These are phyloP conservation scores for Pampus argenteus DNA, from an alignment of 2,797 vertebrate genomes.

Conservation along the genomic window DNA sequence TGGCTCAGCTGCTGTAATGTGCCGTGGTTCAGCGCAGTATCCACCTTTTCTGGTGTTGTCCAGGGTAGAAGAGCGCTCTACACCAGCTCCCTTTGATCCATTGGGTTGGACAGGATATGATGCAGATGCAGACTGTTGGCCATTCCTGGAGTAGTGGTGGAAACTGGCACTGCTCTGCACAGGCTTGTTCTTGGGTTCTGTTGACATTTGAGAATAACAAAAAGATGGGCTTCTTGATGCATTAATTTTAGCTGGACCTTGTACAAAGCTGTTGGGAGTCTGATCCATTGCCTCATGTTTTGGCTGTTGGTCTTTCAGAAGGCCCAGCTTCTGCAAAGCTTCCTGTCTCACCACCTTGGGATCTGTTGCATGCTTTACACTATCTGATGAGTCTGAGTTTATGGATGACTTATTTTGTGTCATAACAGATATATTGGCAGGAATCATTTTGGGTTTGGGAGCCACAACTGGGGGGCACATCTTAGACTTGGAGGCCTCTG, in stretches of 20 bases:
- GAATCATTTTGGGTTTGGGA: slow-evolving; percentile 88
- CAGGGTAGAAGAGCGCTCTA: slow-evolving; percentile 75
- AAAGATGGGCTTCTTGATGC: slow-evolving; percentile 59
- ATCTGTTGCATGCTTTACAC: slow-evolving; percentile 58
- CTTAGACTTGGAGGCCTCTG: slow-evolving; percentile 48
- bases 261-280: slow-evolving; percentile 34
- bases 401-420: slow-evolving; percentile 46
- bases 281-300: slow-evolving; percentile 32
- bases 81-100: slow-evolving; percentile 79
- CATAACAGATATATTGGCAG: slow-evolving; percentile 82
- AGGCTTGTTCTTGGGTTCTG: slow-evolving; percentile 51
- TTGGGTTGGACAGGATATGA: slow-evolving; percentile 37
- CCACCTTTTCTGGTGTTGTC: slow-evolving; percentile 26
- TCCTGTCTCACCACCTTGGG: slow-evolving; percentile 84
- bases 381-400: slow-evolving; percentile 35
- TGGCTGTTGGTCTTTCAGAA: slow-evolving; percentile 80
- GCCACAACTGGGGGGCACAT: slow-evolving; percentile 82
- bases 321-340: slow-evolving; percentile 92
- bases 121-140: slow-evolving; percentile 34
- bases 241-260: slow-evolving; percentile 28
- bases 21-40: slow-evolving; percentile 12
- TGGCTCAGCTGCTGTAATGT: slow-evolving; percentile 54
- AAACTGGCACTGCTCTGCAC: slow-evolving; percentile 67
- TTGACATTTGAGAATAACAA: slow-evolving; percentile 41
- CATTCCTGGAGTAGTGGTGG: slow-evolving; percentile 55